Percentiles rank a stretch among this genome's conserved stretches.
Conservation (phyloP, 2,888 invertebrate genomes). For the Thyatira batis region DNA sequence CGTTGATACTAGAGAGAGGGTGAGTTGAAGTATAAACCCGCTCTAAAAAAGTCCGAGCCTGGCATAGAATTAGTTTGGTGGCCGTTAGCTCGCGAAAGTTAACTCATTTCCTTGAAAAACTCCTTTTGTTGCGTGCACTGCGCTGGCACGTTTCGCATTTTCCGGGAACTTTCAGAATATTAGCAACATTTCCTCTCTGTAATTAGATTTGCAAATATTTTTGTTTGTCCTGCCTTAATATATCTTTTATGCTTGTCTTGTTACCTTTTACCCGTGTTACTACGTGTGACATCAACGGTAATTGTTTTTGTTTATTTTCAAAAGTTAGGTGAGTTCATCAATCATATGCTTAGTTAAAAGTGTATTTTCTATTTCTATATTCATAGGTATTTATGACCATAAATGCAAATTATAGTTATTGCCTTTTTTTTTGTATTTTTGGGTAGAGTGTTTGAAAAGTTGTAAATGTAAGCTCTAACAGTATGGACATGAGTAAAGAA, state of each 20-base stretch:
- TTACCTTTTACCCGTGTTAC: conserved; percentile 46
- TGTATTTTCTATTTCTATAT: neutral
- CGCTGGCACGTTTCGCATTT: conserved; percentile 55
- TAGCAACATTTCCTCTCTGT: conserved; percentile 55
- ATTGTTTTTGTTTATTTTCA: neutral
- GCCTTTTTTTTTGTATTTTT: no score
- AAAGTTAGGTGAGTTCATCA: neutral
- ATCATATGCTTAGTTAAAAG: neutral
- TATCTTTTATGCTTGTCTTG: conserved; percentile 63
- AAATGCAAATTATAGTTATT: no score
- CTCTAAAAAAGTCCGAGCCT: conserved; percentile 6
- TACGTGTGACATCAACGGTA: neutral
- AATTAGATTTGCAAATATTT: conserved; percentile 72
- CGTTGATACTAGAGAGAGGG: neutral
- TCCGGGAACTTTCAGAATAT: conserved; percentile 56
- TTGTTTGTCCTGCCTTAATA: conserved; percentile 55
- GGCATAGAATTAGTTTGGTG: conserved; percentile 44
- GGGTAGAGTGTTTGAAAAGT: no score
- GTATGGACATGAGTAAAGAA: no score
- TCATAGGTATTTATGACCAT: no score
- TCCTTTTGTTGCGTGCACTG: conserved; percentile 59
- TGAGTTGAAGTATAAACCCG: neutral
- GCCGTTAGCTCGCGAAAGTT: conserved; percentile 57
- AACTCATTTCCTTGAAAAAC: conserved; percentile 73
- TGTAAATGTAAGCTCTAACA: no score